A percentile compares a stretch with the other conserved stretches of the same genome.
Evolutionary conservation across 1,140 invertebrate species (phyloP).

Genomic region (Anoplolepis gracilipes): DNA sequence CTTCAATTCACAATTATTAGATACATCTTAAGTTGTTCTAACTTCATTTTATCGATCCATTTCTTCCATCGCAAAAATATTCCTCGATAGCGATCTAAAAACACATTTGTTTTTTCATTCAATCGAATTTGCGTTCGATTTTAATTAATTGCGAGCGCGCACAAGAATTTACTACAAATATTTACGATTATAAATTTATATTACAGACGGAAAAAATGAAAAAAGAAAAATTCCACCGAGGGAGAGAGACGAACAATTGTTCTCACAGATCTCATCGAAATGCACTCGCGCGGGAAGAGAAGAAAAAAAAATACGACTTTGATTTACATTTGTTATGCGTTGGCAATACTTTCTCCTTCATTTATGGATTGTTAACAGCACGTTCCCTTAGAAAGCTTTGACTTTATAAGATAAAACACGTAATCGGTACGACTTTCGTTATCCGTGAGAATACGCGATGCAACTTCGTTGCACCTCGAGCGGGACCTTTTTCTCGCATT

Average conservation of each 20-base stretch:
- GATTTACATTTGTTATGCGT: conserved; percentile 53
- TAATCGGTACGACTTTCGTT: conserved; percentile 40
- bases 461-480: conserved; percentile 21
- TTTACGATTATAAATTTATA: neutral
- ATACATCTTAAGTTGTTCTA: neutral
- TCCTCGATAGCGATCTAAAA: neutral
- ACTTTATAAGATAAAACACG: neutral
- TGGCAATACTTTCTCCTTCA: conserved; percentile 64
- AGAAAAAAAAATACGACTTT: neutral
- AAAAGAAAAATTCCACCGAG: neutral
- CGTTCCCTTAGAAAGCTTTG: conserved; percentile 65
- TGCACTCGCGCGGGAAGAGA: conserved; percentile 11
- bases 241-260: neutral
- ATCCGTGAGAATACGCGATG: neutral
- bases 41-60: neutral
- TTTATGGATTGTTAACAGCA: conserved; percentile 46
- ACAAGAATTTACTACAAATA: neutral
- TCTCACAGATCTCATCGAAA: neutral
- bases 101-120: neutral
- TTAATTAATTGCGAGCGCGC: neutral
- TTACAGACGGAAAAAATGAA: no score
- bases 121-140: neutral
- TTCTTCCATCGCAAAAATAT: neutral
- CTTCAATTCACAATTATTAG: neutral
- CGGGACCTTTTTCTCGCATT: neutral